A percentile compares a stretch with the other conserved stretches of the same genome.
Evolutionary conservation across 2,888 invertebrate genomes (phyloP).

Genomic region (Philereme transversata): DNA sequence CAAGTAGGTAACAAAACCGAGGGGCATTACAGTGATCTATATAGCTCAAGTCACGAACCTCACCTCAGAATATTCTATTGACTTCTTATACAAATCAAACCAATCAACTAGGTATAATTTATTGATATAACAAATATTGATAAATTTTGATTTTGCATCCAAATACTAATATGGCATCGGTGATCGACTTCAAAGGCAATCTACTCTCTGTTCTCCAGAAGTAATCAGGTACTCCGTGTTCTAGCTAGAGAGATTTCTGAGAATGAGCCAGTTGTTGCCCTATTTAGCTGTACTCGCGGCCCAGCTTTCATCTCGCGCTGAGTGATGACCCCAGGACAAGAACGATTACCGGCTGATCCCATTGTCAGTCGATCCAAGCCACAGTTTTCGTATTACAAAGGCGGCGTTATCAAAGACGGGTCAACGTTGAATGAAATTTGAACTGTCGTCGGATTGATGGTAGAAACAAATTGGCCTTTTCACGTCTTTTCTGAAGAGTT

Average conservation of each 20-base stretch:
- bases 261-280: slow-evolving; percentile 18
- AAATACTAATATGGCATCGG: no score
- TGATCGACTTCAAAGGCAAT: no score
- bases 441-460: slow-evolving; percentile 22
- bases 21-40: no score
- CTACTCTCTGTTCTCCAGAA: no score
- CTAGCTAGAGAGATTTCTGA: not conserved
- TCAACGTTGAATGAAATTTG: slow-evolving; percentile 27
- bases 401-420: slow-evolving; percentile 65
- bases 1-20: no score
- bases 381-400: slow-evolving; percentile 62
- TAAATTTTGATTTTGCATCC: no score
- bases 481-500: slow-evolving; percentile 22
- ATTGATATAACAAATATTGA: no score
- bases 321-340: slow-evolving; percentile 77
- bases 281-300: slow-evolving; percentile 41
- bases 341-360: slow-evolving; percentile 71
- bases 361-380: slow-evolving; percentile 65
- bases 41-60: no score
- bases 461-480: slow-evolving; percentile 29
- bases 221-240: not conserved
- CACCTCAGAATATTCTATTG: no score
- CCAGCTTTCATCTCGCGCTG: slow-evolving; percentile 70
- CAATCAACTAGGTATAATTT: no score
- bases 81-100: no score